Percentiles rank a stretch among this genome's conserved stretches.
Evolutionary conservation across 2,113 vertebrate genomes (phyloP).

Genomic region (Telmatochromis sp.): DNA sequence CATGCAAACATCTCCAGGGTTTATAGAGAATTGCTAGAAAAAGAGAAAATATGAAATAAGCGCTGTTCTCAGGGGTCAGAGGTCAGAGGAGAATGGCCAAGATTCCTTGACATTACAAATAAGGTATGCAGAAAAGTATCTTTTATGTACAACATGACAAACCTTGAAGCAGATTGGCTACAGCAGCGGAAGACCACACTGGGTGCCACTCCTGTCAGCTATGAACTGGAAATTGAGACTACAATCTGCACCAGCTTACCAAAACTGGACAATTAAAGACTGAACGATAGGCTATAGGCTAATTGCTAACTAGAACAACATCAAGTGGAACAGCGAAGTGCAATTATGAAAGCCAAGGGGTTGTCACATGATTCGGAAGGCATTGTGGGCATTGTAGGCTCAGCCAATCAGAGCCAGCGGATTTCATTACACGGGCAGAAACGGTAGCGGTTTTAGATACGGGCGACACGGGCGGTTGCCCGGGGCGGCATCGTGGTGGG

Average conservation of each 20-base stretch:
- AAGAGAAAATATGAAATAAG: background rate
- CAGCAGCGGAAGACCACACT: background rate
- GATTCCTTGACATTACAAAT: background rate
- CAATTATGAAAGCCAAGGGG: background rate
- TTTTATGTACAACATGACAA: background rate
- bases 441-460: too few relatives aligned
- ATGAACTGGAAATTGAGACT: background rate
- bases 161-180: background rate
- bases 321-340: background rate
- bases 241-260: background rate
- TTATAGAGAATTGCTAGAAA: background rate
- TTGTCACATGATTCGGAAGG: background rate
- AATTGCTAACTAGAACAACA: background rate
- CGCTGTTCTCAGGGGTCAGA: background rate
- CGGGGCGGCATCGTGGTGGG: too few relatives aligned
- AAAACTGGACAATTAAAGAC: background rate
- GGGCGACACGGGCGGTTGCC: too few relatives aligned
- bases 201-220: background rate
- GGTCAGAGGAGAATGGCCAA: background rate
- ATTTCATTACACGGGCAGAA: background rate
- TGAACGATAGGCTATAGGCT: background rate
- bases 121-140: background rate
- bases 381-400: background rate
- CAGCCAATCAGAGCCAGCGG: background rate
- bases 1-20: background rate